Conservation (phyloP, 2,113 vertebrate species). For the Toxotes jaculatrix region DNA sequence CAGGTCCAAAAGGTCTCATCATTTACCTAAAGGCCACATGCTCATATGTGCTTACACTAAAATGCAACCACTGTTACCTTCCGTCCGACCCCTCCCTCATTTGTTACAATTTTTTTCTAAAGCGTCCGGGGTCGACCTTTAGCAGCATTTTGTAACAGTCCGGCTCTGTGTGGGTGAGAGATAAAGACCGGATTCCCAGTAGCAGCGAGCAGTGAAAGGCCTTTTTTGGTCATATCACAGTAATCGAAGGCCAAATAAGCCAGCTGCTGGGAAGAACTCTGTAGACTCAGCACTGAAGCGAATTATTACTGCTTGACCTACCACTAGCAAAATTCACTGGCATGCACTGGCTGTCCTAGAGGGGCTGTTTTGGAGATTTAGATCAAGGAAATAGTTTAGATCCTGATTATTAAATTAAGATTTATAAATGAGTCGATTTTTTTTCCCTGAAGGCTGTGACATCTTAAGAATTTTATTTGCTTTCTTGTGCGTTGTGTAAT, state of each 20-base stretch:
- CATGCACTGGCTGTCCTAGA: slow-evolving; percentile 29
- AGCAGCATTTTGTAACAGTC: slow-evolving; percentile 48
- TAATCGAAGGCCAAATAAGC: slow-evolving; percentile 65
- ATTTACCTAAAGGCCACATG: not conserved
- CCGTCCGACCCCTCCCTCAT: not conserved
- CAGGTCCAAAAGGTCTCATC: not conserved
- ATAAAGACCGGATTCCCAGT: slow-evolving; percentile 58
- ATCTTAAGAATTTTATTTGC: slow-evolving; percentile 47
- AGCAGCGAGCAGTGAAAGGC: slow-evolving; percentile 49
- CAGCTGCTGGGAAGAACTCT: slow-evolving; percentile 54
- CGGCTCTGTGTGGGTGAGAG: slow-evolving; percentile 31
- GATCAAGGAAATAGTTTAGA: slow-evolving; percentile 50
- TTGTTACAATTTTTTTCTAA: slow-evolving; percentile 6
- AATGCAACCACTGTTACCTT: not conserved
- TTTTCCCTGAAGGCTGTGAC: not conserved
- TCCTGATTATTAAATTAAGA: slow-evolving; percentile 44
- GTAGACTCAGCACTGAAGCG: slow-evolving; percentile 55
- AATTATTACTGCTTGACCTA: slow-evolving; percentile 63
- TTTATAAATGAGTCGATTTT: slow-evolving; percentile 34
- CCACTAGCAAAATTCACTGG: slow-evolving; percentile 24
- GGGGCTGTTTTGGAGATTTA: slow-evolving; percentile 14
- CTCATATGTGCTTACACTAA: not conserved
- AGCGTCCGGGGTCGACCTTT: slow-evolving; percentile 38
- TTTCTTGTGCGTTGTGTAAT: slow-evolving; percentile 41
- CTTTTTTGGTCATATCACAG: slow-evolving; percentile 80